These are phyloP conservation scores for Gopherus flavomarginatus DNA, from an alignment of 2,113 vertebrate genomes.

Conservation along the genomic window DNA sequence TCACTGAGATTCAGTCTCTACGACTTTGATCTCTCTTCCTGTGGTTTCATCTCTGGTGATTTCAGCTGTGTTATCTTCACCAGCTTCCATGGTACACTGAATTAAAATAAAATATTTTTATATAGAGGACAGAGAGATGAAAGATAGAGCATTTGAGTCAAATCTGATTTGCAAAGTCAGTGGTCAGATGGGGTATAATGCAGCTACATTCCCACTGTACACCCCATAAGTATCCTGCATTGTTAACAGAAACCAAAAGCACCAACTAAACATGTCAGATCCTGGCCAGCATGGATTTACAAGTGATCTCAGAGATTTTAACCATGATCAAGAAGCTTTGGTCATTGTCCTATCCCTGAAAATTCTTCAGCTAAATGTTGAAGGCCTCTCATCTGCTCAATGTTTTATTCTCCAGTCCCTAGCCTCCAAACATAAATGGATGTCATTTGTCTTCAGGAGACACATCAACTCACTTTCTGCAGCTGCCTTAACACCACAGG, in stretches of 20 bases:
- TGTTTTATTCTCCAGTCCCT: neutral
- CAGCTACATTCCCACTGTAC: neutral
- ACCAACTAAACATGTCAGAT: neutral
- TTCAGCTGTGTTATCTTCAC: neutral
- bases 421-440: neutral
- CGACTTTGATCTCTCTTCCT: constrained; percentile 19
- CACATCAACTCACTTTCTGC: neutral
- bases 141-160: neutral
- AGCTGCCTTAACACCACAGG: neutral
- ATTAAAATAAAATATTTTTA: constrained; percentile 38
- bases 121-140: neutral
- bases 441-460: neutral
- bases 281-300: neutral
- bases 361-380: neutral
- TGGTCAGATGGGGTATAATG: neutral
- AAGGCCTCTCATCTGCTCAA: neutral
- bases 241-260: neutral
- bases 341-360: neutral
- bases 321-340: neutral
- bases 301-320: neutral
- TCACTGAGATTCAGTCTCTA: constrained; percentile 62
- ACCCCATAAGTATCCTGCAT: neutral
- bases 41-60: constrained; percentile 21
- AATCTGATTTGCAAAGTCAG: neutral
- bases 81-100: constrained; percentile 56